A percentile compares a stretch with the other conserved stretches of the same genome.
Conservation (phyloP, 2,888 invertebrate species). For the Darwinula stevensoni region DNA sequence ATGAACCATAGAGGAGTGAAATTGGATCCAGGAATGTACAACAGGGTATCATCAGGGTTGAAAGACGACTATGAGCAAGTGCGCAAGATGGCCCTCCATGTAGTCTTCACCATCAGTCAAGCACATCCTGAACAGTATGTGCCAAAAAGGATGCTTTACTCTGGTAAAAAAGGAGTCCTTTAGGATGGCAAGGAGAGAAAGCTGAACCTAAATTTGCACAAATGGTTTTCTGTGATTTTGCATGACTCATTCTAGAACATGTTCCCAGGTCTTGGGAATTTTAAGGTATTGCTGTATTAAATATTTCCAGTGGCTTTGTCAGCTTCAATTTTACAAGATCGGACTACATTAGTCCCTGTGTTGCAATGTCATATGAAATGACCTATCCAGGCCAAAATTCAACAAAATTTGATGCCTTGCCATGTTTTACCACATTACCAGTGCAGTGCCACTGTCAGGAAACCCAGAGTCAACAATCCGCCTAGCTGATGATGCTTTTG, state of each 20-base stretch:
- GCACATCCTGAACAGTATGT: slow-evolving; percentile 56
- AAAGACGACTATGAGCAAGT: slow-evolving; percentile 84
- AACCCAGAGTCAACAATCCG: slow-evolving; percentile 28
- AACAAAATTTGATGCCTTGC: too few species aligned
- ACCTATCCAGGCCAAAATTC: too few species aligned
- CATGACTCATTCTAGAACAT: too few species aligned
- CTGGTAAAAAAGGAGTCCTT: too few species aligned
- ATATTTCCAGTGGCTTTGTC: too few species aligned
- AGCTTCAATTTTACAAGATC: too few species aligned
- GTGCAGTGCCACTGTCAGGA: too few species aligned
- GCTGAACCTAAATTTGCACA: background rate
- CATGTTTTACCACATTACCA: too few species aligned
- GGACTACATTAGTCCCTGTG: too few species aligned
- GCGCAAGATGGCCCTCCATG: slow-evolving; percentile 46
- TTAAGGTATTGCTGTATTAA: too few species aligned
- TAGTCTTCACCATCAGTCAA: slow-evolving; percentile 57
- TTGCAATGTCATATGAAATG: too few species aligned
- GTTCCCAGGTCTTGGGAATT: too few species aligned
- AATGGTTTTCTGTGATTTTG: slow-evolving; percentile 1
- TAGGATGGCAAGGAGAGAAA: background rate
- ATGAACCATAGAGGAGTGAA: slow-evolving; percentile 51
- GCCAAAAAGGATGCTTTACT: background rate
- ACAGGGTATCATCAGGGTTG: slow-evolving; percentile 37
- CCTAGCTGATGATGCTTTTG: slow-evolving; percentile 82
- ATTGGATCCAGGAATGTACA: slow-evolving; percentile 34